Evolutionary conservation across 2,113 vertebrate species (phyloP).

Genomic region (Blennius ocellaris): DNA sequence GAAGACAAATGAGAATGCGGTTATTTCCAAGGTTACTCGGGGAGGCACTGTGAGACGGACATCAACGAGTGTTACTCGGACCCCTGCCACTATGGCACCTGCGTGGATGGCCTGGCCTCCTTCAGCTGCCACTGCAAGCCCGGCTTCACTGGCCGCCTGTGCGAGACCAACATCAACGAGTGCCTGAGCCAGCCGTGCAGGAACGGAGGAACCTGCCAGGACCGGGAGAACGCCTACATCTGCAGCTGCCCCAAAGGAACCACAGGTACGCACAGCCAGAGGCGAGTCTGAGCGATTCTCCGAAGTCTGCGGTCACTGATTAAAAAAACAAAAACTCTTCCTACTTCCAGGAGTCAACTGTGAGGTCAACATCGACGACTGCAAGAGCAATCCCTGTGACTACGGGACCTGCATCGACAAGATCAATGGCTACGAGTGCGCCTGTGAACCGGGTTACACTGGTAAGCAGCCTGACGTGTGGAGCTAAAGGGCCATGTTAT

Average conservation of each 20-base stretch:
- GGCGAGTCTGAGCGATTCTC: not conserved
- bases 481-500: not conserved
- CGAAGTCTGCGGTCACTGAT: not conserved
- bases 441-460: slow-evolving; percentile 91
- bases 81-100: slow-evolving; percentile 94
- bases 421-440: slow-evolving; percentile 93
- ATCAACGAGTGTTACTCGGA: slow-evolving; percentile 90
- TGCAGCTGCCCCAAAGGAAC: slow-evolving; percentile 94
- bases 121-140: slow-evolving; percentile 91
- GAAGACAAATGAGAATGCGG: not conserved
- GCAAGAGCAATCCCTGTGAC: slow-evolving; percentile 91
- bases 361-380: slow-evolving; percentile 94
- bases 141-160: slow-evolving; percentile 91
- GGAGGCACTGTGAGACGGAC: slow-evolving; percentile 89
- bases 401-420: slow-evolving; percentile 94
- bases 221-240: slow-evolving; percentile 88
- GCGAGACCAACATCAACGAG: slow-evolving; percentile 94
- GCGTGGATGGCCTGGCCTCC: slow-evolving; percentile 89
- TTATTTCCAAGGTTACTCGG: slow-evolving; percentile 86
- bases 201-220: slow-evolving; percentile 93
- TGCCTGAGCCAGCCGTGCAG: slow-evolving; percentile 95
- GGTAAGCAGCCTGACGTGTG: slow-evolving; percentile 79
- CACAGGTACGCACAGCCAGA: slow-evolving; percentile 79
- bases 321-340: not conserved
- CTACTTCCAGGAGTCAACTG: slow-evolving; percentile 88